phyloP scores from a whole-genome alignment of 2,888 invertebrate genomes.

The Bhutanitis thaidina region DNA sequence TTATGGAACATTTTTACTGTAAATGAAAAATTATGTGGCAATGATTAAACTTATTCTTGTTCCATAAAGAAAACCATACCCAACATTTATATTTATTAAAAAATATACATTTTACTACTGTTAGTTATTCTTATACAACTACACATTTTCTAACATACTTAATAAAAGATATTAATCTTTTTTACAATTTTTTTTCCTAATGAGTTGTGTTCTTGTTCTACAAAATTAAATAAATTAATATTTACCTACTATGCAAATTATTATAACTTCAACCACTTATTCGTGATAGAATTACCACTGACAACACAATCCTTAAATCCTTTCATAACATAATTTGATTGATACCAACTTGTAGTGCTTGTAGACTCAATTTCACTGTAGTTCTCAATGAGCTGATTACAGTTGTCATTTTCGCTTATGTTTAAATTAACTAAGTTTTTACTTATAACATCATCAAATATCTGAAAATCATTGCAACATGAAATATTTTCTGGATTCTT shows the following conservation, averaged over 20 bases:
- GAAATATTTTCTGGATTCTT: conserved; percentile 39
- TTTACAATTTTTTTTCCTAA: no score
- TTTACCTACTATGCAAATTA: background rate
- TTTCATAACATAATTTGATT: conserved; percentile 75
- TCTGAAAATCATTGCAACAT: conserved; percentile 62
- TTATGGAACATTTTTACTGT: no score
- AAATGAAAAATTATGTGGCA: no score
- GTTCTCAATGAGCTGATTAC: conserved; percentile 30
- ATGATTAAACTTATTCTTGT: no score
- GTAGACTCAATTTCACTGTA: conserved; percentile 59
- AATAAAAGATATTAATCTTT: no score
- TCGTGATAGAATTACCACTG: conserved; percentile 75
- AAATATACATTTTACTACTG: no score
- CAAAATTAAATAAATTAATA: no score
- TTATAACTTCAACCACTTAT: conserved; percentile 62
- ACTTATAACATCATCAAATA: conserved; percentile 58
- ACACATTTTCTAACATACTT: no score
- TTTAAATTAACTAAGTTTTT: conserved; percentile 36
- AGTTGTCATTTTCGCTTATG: conserved; percentile 27
- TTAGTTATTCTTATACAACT: no score
- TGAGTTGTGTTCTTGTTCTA: no score
- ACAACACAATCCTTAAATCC: conserved; percentile 80
- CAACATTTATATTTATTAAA: no score
- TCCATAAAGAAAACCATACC: no score
- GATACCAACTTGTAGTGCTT: conserved; percentile 67